Percentiles rank a stretch among this genome's conserved stretches.
Evolutionary conservation across 2,113 vertebrate genomes (phyloP).

Genomic region (Labeo rohita): DNA sequence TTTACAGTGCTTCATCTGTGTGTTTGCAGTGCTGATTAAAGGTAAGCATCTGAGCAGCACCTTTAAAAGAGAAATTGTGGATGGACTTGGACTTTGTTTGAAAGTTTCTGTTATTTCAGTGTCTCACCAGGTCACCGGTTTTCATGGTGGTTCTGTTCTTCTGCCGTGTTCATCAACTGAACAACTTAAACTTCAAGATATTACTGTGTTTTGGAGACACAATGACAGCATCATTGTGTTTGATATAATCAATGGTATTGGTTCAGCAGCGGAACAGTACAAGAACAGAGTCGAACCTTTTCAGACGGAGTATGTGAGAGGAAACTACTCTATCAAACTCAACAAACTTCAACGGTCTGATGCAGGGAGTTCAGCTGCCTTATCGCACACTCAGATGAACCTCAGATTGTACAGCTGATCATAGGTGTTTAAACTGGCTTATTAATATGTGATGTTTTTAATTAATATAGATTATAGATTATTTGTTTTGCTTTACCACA

Average conservation of each 20-base stretch:
- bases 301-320: not conserved
- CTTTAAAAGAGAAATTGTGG: not conserved
- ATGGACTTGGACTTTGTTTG: not conserved
- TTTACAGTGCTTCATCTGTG: not conserved
- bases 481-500: too few relatives aligned
- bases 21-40: not conserved
- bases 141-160: not conserved
- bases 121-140: not conserved
- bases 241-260: constrained; percentile 9
- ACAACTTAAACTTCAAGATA: not conserved
- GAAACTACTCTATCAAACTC: constrained; percentile 35
- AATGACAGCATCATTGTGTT: not conserved
- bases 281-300: not conserved
- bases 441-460: too few relatives aligned
- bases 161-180: not conserved
- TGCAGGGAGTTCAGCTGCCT: not conserved
- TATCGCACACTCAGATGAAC: not conserved
- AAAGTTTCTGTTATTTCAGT: not conserved
- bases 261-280: not conserved
- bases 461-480: too few relatives aligned
- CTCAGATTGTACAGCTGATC: not conserved
- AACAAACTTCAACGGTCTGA: not conserved
- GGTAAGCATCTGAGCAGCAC: not conserved
- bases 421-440: not conserved
- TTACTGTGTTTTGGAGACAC: not conserved